phyloP scores from a whole-genome alignment of 1,140 invertebrate species.

The Lepidurus apus region DNA sequence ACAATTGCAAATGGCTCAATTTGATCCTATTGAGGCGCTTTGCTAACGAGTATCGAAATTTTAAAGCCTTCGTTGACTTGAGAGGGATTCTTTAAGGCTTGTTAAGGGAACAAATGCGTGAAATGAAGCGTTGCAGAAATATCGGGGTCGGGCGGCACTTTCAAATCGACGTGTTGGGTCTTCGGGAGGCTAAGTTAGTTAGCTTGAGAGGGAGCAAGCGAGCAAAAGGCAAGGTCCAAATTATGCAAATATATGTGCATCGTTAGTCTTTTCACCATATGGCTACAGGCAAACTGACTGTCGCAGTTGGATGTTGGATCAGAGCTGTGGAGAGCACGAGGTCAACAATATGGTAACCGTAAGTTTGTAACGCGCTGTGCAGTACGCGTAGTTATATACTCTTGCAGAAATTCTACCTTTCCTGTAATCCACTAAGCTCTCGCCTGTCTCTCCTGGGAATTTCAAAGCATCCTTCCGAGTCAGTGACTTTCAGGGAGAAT shows the following conservation, averaged over 20 bases:
- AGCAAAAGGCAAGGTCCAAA: not conserved
- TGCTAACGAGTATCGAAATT: not conserved
- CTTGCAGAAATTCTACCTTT: too few relatives aligned
- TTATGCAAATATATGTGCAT: slow-evolving; percentile 7
- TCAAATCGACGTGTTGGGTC: slow-evolving; percentile 1
- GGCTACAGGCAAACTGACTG: not conserved
- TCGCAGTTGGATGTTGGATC: not conserved
- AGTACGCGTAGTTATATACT: not conserved
- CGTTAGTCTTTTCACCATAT: slow-evolving; percentile 19
- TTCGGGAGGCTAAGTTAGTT: not conserved
- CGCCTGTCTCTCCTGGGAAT: not conserved
- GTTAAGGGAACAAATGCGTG: not conserved
- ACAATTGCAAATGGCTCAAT: not conserved
- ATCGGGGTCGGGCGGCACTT: not conserved
- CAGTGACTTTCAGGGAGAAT: not conserved
- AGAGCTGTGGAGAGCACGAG: not conserved
- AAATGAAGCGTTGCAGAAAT: not conserved
- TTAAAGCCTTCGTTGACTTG: not conserved
- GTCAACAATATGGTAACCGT: not conserved
- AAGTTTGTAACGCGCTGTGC: not conserved
- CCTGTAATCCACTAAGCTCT: not conserved
- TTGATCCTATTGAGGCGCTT: not conserved
- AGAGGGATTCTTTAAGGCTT: not conserved
- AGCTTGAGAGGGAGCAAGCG: not conserved
- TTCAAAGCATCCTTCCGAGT: not conserved